phyloP scores from a whole-genome alignment of 92 coral and sea anemone species.

The Montipora capitata region DNA sequence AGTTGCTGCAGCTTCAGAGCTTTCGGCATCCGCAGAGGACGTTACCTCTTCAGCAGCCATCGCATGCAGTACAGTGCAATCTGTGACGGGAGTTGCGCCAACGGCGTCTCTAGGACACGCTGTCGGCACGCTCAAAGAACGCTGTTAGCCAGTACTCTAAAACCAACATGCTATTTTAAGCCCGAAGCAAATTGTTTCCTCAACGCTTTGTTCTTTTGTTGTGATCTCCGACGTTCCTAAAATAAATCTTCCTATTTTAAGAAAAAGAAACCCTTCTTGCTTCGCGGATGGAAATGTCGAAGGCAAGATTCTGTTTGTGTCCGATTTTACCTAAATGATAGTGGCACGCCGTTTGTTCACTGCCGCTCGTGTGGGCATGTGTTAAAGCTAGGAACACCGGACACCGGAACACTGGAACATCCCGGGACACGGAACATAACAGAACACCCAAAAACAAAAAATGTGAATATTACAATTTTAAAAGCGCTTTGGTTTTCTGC shows the following conservation, averaged over 20 bases:
- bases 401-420: too few species aligned
- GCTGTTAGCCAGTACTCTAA: constrained; percentile 20
- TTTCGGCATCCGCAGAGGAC: neutral
- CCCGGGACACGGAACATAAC: too few species aligned
- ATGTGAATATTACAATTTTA: too few species aligned
- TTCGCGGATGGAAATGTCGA: constrained; percentile 5
- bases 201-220: constrained; percentile 49
- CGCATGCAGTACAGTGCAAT: neutral
- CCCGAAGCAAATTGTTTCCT: constrained; percentile 25
- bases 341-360: constrained; percentile 15
- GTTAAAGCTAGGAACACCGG: too few species aligned
- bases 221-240: neutral
- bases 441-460: too few species aligned
- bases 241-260: constrained; percentile 40
- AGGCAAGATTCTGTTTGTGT: neutral
- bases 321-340: neutral
- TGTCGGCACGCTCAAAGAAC: constrained; percentile 33
- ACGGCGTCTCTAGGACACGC: constrained; percentile 45
- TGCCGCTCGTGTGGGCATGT: neutral
- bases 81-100: constrained; percentile 7
- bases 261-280: constrained; percentile 23
- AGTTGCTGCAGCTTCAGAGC: neutral
- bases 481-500: too few species aligned
- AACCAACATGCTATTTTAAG: constrained; percentile 39
- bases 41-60: constrained; percentile 52